Conservation (phyloP, 2,797 vertebrate genomes). For the Takifugu rubripes region DNA sequence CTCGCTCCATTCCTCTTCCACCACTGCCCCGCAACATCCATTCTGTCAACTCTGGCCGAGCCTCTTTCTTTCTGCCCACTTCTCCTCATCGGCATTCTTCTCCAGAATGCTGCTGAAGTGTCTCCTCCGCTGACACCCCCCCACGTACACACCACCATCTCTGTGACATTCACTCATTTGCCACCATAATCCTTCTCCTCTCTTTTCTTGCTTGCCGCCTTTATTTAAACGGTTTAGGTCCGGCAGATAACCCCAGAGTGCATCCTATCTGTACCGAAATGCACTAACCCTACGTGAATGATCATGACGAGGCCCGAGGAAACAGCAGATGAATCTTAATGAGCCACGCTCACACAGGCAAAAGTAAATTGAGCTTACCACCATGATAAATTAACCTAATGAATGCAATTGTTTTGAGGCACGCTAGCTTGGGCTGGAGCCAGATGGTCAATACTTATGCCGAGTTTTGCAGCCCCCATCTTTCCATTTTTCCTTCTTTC, state of each 20-base stretch:
- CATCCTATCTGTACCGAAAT: conserved; percentile 70
- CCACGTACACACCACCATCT: conserved; percentile 7
- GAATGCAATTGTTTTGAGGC: conserved; percentile 79
- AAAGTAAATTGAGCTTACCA: conserved; percentile 82
- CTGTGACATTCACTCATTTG: conserved; percentile 67
- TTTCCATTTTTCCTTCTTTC: conserved; percentile 16
- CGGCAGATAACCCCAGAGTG: conserved; percentile 68
- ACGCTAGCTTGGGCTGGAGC: conserved; percentile 74
- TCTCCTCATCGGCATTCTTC: conserved; percentile 67
- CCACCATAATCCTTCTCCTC: conserved; percentile 66
- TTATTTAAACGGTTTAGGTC: conserved; percentile 69
- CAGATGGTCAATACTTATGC: conserved; percentile 76
- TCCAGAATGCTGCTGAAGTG: conserved; percentile 47
- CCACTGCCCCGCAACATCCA: conserved; percentile 56
- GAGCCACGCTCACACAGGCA: conserved; percentile 71
- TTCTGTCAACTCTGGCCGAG: conserved; percentile 61
- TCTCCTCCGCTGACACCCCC: conserved; percentile 45
- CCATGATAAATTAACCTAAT: conserved; percentile 83
- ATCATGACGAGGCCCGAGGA: conserved; percentile 73
- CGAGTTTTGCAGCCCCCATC: conserved; percentile 51
- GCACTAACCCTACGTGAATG: conserved; percentile 66
- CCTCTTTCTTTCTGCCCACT: conserved; percentile 52
- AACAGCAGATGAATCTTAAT: conserved; percentile 77
- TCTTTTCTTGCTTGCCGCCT: conserved; percentile 60
- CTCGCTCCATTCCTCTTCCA: conserved; percentile 60